Percentiles rank a stretch among this genome's conserved stretches.
phyloP scores from a whole-genome alignment of 2,113 vertebrate genomes.

The human (Homo sapiens) region GRCh38 chr3:164908501-164909000 shows the following conservation, averaged over 20 bases:
- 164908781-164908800: not conserved
- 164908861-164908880: not conserved
- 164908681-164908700: not conserved
- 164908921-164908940: not conserved
- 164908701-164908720: not conserved
- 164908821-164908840: not conserved
- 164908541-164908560: not conserved
- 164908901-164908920: not conserved
- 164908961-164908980: not conserved
- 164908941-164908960: not conserved
- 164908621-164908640: constrained; percentile 19
- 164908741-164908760: not conserved
- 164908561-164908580: constrained; percentile 25
- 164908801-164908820: not conserved
- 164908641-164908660: not conserved
- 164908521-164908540: not conserved
- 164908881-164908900: not conserved
- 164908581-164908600: not conserved
- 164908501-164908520: not conserved
- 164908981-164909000: not conserved
- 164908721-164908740: not conserved
- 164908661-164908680: not conserved
- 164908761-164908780: not conserved
- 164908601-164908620: constrained; percentile 22
- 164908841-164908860: not conserved